A percentile compares a stretch with the other conserved stretches of the same genome.
Conservation (phyloP, 2,797 vertebrate species). For the Sebastes glaucus region DNA sequence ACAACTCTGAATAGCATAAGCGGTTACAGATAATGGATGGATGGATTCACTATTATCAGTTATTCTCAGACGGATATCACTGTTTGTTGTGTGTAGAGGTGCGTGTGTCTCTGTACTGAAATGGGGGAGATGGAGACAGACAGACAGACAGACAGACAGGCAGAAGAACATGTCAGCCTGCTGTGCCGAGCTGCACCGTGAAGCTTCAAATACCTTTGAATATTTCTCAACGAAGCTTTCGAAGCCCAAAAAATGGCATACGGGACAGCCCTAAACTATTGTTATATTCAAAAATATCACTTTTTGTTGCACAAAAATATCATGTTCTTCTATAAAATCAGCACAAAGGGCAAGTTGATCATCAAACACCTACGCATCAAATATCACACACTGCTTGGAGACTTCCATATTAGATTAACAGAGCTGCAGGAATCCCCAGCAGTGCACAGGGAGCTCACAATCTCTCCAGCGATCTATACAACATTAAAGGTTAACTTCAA, state of each 20-base stretch:
- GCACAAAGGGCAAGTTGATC: constrained; percentile 1
- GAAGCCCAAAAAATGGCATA: no score
- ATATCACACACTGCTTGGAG: background rate
- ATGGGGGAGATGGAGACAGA: no score
- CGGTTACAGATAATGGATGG: no score
- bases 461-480: background rate
- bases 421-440: background rate
- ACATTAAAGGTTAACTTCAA: constrained; percentile 2
- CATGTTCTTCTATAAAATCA: background rate
- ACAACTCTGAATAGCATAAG: no score
- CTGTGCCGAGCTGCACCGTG: background rate
- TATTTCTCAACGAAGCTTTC: no score
- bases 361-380: background rate
- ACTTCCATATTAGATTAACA: constrained; percentile 4
- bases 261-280: background rate
- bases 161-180: no score
- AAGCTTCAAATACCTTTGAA: no score
- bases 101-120: no score
- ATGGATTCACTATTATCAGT: no score
- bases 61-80: no score
- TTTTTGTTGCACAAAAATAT: background rate
- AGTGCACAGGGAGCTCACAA: background rate
- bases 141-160: no score
- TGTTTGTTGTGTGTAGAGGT: no score
- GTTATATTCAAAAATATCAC: background rate